Base-by-base conservation (phyloP, 1,140 invertebrate genomes). In the Hyphantria cunea region DNA sequence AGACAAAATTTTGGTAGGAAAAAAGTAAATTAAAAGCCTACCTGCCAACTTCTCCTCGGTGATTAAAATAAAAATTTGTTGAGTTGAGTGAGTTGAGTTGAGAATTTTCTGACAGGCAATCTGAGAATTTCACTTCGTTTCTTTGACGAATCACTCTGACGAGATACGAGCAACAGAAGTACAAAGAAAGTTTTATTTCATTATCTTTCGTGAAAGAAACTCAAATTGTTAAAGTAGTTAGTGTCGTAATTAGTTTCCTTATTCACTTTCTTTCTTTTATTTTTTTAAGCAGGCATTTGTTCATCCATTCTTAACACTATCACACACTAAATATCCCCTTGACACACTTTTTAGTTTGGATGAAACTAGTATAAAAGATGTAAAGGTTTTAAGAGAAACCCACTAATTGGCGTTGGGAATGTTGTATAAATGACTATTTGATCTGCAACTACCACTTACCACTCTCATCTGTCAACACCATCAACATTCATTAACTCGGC, bases 371-470 rank as follows among this genome's bases (percentile, higher is more conserved):
- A 34, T 8, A 6, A 44, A n/a, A 34, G 8, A 14, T 15, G 6
- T 6, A 32, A 45, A 7, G n/a, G 9, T 7, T 25, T 7, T 39
- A 56, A 37, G 13, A 0, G 31, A 4, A 2, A 47, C 6, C 2
- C 33, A 33, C 10, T 13, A 53, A 42, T 53, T 42, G 39, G 15
- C 17, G 8, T 25, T 11, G 4, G 13, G 42, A 11, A 45, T 45
- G 12, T 13, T 44, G 12, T 55, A 45, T 14, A 47, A 47, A 37
- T 56, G 13, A 32, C 47, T 31, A 33, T 39, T 17, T 50, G 9
- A 63, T 13, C 44, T 15, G 11, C 14, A 41, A 39, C 49, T 64
- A 48, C 51, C 74, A 82, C 81, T 84, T 78, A 84, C 81, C 81
- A 62, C 60, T 39, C 56, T 69, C 65, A 74, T 72, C 68, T 61